Base-by-base conservation (phyloP, 2,888 invertebrate genomes). In the Calameuta idolon region DNA sequence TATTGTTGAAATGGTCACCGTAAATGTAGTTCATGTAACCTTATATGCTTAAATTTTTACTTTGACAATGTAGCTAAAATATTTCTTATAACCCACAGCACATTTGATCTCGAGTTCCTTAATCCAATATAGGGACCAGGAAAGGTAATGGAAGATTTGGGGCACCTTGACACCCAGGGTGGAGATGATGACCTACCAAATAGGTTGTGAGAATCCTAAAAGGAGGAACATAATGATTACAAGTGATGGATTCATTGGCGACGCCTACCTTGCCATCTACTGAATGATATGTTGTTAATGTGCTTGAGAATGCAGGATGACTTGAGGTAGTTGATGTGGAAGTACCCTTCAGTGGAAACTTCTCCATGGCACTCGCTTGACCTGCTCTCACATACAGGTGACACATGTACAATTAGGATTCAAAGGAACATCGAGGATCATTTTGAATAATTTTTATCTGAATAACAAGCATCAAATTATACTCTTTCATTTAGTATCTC, bases 311-410 rank as follows among this genome's bases (percentile, higher is more conserved):
- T 85, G 87, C 84, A 80, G 88, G 86, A 79, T 86, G 83, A 79
- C 86, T 87, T 82, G 89, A 85, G 81, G 87, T 86, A 80, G 88
- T 83, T 80, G 89, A 85, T 78, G 87, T 81, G 80, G 87, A 84
- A 81, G 90, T 90, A 84, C 94, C 94, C 92, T 94, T 95, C 90
- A 95, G 92, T 90, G 95, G 95, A 92, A 94, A 95, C 92, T 94
- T 95, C 94, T 95, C 95, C 95, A 95, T 95, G 87, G 90, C 87
- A 91, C 90, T 83, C 84, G 87, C 85, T 84, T 85, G 84, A 89
- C 89, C 90, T 89, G 83, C 79, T 78, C 76, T 81, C 34, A 71
- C 71, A 71, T 71, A 71, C 31, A 71, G 23, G 55, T 55, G 55
- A 55, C 23, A 55, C 23, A 55, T 55, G 55, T 23, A 55, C 55